phyloP scores from a whole-genome alignment of 2,113 vertebrate species.

The Pithys albifrons region DNA sequence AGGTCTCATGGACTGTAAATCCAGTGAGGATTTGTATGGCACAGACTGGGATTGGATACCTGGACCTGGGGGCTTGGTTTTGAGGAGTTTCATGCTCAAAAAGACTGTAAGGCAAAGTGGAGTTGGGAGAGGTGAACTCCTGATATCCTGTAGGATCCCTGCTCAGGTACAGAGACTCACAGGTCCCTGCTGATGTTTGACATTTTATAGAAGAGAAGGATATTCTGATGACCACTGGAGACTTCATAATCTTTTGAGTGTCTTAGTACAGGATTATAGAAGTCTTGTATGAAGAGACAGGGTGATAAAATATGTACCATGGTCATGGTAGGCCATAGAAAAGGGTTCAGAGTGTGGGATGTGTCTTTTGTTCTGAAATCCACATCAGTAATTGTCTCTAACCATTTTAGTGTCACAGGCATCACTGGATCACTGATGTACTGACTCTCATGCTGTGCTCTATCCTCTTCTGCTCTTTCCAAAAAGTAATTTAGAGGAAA shows the following conservation, averaged over 20 bases:
- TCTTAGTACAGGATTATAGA: neutral
- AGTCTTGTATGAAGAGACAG: neutral
- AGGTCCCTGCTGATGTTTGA: neutral
- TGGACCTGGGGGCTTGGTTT: neutral
- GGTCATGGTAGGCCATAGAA: no score
- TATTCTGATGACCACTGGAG: neutral
- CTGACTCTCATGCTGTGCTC: neutral
- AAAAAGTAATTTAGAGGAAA: neutral
- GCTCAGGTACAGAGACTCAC: neutral
- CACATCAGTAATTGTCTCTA: neutral
- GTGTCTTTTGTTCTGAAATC: neutral
- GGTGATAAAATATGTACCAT: neutral
- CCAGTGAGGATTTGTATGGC: neutral
- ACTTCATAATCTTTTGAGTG: neutral
- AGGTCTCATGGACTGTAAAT: neutral
- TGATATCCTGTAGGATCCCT: neutral
- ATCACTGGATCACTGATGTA: neutral
- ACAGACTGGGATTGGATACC: neutral
- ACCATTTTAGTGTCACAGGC: no score
- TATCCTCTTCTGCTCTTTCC: neutral
- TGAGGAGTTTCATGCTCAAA: neutral
- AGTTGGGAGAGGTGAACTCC: neutral
- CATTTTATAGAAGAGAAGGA: neutral
- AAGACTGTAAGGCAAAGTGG: neutral
- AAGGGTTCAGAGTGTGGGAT: no score